Percentiles rank a stretch among this genome's conserved stretches.
Conservation (phyloP, 2,113 vertebrate genomes). For the Ciconia maguari region DNA sequence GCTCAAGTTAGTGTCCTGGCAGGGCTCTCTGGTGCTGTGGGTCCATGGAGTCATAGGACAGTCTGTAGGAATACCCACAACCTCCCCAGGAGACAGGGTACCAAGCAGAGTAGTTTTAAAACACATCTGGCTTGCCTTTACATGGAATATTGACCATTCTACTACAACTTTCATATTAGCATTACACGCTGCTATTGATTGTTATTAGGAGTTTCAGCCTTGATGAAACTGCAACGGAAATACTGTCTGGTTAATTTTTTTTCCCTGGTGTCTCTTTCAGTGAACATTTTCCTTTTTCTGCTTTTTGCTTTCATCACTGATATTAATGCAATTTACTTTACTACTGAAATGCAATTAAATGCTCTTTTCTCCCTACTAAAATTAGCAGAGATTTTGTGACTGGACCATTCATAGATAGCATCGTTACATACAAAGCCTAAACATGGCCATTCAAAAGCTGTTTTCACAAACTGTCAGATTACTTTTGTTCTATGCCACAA, state of each 20-base stretch:
- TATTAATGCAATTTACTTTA: not conserved
- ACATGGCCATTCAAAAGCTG: not conserved
- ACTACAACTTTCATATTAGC: not conserved
- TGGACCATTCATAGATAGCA: not conserved
- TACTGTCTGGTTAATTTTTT: not conserved
- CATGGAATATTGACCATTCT: not conserved
- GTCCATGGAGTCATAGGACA: not conserved
- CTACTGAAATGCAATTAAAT: not conserved
- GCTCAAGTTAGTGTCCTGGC: not conserved
- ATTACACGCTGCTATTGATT: not conserved
- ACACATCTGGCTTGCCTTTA: not conserved
- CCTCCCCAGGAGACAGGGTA: not conserved
- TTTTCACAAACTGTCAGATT: not conserved
- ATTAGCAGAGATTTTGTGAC: not conserved
- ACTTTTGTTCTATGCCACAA: not conserved
- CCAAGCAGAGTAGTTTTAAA: not conserved
- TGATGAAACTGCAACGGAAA: not conserved
- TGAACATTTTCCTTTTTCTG: not conserved
- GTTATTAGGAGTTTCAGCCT: not conserved
- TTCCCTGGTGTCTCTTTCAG: not conserved
- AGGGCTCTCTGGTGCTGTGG: rapidly evolving
- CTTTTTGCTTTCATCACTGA: not conserved
- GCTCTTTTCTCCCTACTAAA: not conserved
- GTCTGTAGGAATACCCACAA: not conserved
- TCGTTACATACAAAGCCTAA: not conserved